Base-by-base conservation (phyloP, 2,888 invertebrate genomes). In the Plemyria rubiginata region DNA sequence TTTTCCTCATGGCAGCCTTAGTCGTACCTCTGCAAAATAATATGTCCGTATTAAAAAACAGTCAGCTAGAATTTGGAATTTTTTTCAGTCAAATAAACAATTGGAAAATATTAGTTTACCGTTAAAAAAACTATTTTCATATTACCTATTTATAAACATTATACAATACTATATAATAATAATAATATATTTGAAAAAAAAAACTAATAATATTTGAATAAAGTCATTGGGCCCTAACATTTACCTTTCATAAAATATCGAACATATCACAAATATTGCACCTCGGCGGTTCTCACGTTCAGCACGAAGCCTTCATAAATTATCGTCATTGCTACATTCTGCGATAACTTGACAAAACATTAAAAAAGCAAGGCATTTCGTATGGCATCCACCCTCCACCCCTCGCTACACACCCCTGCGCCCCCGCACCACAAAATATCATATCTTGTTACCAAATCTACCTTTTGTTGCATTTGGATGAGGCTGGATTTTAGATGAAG, bases 361-460 rank as follows among this genome's bases (percentile, higher is more conserved):
- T 60, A 68, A 65, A 72, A 70, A 72, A 68, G 68, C 68, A 70
- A 71, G 72, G 72, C 75, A 75, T 73, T 55, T 40, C 55, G 55
- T 55, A 49, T 73, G 80, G 77, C 82, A 84, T 86, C 82, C 87
- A 88, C 88, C 87, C 65, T 58, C 53, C 63, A 50, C 38, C 32
- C 62, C 65, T 13, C 16, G 5, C 8, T n/a, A 49, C 65, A 55
- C 62, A 65, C 70, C 68, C 68, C 67, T 56, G 59, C 68, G 46
- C 51, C 55, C 54, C 43, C 45, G 55, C 15, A 43, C 15, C 51
- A 46, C 46, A 61, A 52, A 61, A 56, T 53, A 86, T 86, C 84
- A 87, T 88, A 90, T 89, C 88, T 85, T 82, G 79, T 85, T 86
- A 87, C 86, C 72, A 79, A 80, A 88, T 89, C 86, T 85, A 79